These are phyloP conservation scores for Archilochus colubris DNA, from an alignment of 2,113 vertebrate species.

Conservation along the genomic window DNA sequence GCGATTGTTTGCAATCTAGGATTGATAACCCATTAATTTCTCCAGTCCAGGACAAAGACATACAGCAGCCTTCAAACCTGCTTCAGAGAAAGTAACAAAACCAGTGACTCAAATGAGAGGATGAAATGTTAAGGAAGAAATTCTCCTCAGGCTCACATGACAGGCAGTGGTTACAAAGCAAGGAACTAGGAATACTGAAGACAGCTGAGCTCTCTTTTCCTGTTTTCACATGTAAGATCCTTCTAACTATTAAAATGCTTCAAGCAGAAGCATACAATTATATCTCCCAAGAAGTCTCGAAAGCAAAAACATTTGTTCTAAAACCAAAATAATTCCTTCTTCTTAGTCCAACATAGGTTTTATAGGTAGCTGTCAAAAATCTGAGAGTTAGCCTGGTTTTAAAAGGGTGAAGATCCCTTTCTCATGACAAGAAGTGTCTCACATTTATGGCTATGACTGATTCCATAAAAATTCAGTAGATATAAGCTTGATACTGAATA, in stretches of 20 bases:
- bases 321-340: background rate
- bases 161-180: background rate
- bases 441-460: background rate
- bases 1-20: background rate
- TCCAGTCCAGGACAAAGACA: background rate
- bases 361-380: background rate
- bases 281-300: background rate
- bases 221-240: background rate
- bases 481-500: background rate
- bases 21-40: background rate
- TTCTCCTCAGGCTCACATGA: background rate
- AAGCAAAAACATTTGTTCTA: background rate
- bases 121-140: background rate
- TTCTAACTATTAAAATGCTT: background rate
- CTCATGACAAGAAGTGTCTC: background rate
- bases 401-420: background rate
- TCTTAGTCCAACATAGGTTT: background rate
- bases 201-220: background rate
- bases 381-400: background rate
- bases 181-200: background rate
- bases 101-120: background rate
- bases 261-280: background rate
- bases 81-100: background rate
- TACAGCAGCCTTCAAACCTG: background rate
- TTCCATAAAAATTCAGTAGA: background rate